These are phyloP conservation scores for Pseudochaenichthys georgianus DNA, from an alignment of 2,797 vertebrate genomes.

Conservation along the genomic window DNA sequence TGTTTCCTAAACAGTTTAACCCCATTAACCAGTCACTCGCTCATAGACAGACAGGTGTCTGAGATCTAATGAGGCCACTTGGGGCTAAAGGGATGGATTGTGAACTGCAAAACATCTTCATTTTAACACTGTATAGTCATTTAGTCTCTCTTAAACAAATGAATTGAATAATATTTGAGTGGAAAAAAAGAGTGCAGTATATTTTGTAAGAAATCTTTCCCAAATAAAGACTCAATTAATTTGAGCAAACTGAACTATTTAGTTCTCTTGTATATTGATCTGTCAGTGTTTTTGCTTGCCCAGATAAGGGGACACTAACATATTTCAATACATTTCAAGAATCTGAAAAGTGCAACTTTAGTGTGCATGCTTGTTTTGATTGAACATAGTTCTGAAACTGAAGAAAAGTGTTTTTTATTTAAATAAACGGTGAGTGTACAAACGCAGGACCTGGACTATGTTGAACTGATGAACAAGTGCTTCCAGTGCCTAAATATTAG, in stretches of 20 bases:
- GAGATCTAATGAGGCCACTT: background rate
- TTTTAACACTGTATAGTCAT: background rate
- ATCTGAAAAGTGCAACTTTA: background rate
- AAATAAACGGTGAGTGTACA: background rate
- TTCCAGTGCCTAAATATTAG: background rate
- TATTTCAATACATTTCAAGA: conserved; percentile 5
- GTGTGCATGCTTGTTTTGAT: background rate
- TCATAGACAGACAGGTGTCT: conserved; percentile 8
- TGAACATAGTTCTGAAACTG: background rate
- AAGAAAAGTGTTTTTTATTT: background rate
- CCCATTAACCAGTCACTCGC: conserved; percentile 21
- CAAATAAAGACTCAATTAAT: background rate
- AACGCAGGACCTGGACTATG: background rate
- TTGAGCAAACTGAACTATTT: background rate
- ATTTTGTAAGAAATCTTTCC: background rate
- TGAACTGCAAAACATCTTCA: background rate
- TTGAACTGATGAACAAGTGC: background rate
- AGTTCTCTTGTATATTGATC: background rate
- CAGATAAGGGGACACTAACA: background rate
- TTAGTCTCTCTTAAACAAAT: background rate
- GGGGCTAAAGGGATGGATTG: background rate
- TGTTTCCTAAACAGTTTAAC: conserved; percentile 71
- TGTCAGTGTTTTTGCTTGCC: background rate
- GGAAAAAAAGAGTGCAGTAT: background rate
- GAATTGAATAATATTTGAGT: background rate